phyloP scores from a whole-genome alignment of 2,797 vertebrate species.

The Gobio occitaniae region DNA sequence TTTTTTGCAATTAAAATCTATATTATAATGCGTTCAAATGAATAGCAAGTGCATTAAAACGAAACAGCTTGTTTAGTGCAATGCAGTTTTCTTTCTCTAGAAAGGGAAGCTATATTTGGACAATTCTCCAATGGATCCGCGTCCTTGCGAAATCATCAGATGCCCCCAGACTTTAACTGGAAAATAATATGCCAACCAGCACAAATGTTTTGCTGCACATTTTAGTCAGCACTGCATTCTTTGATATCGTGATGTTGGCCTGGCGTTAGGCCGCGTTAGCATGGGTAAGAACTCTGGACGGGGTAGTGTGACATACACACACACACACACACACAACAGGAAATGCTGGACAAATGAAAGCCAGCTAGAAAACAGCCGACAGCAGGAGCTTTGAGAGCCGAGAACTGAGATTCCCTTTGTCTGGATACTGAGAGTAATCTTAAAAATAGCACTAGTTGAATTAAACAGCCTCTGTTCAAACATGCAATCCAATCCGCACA shows the following conservation, averaged over 20 bases:
- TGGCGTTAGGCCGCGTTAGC: background rate
- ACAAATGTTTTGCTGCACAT: background rate
- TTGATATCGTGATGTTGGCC: background rate
- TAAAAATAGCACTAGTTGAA: background rate
- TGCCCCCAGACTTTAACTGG: background rate
- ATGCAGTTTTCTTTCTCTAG: background rate
- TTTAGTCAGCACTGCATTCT: background rate
- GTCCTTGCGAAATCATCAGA: background rate
- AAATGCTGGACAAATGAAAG: conserved; percentile 36
- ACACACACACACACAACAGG: conserved; percentile 18
- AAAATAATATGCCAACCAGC: conserved; percentile 4
- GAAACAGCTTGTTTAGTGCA: background rate
- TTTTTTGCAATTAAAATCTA: too few species aligned
- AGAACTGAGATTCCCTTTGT: background rate
- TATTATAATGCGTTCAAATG: background rate
- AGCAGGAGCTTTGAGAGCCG: conserved; percentile 13
- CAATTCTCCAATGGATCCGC: background rate
- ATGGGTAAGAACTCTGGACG: background rate
- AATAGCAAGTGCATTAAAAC: background rate
- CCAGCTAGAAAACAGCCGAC: conserved; percentile 16
- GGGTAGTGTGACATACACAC: background rate
- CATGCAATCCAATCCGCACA: background rate
- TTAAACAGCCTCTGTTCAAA: background rate
- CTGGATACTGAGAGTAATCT: background rate
- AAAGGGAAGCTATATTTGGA: background rate